Conservation (phyloP, 2,888 invertebrate genomes). For the Trichogramma dendrolimi region DNA sequence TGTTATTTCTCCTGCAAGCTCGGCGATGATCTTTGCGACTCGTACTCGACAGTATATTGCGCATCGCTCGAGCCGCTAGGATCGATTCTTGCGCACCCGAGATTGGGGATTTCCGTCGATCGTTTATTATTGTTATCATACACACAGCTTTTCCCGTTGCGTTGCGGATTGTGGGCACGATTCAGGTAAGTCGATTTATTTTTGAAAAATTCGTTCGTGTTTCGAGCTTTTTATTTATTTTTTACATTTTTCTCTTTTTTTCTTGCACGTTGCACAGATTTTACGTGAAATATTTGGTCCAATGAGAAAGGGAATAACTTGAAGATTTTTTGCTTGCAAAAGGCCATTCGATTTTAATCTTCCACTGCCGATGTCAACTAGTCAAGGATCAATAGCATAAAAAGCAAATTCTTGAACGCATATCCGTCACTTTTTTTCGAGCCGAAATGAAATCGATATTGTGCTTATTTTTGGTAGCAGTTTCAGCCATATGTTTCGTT, state of each 20-base stretch:
- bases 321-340: conserved; percentile 1
- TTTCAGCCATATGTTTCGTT: conserved; percentile 9
- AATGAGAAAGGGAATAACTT: conserved; percentile 22
- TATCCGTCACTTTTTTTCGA: not conserved
- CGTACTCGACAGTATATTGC: not conserved
- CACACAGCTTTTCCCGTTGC: too few species aligned
- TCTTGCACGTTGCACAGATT: too few species aligned
- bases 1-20: not conserved
- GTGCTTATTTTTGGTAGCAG: conserved; percentile 17
- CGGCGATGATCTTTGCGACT: too few species aligned
- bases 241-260: too few species aligned
- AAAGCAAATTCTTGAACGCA: not conserved
- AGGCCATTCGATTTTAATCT: not conserved
- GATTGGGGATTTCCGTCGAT: too few species aligned
- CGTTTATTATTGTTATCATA: too few species aligned
- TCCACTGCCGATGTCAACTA: conserved; percentile 20
- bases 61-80: conserved; percentile 2
- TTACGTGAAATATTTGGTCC: too few species aligned
- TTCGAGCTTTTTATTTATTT: too few species aligned
- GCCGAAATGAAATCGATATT: conserved; percentile 20
- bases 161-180: too few species aligned
- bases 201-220: too few species aligned
- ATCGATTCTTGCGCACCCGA: conserved; percentile 8
- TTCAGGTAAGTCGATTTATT: too few species aligned
- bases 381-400: not conserved